Conservation (phyloP, 2,888 invertebrate species). For the Stenolophus ochropezus region DNA sequence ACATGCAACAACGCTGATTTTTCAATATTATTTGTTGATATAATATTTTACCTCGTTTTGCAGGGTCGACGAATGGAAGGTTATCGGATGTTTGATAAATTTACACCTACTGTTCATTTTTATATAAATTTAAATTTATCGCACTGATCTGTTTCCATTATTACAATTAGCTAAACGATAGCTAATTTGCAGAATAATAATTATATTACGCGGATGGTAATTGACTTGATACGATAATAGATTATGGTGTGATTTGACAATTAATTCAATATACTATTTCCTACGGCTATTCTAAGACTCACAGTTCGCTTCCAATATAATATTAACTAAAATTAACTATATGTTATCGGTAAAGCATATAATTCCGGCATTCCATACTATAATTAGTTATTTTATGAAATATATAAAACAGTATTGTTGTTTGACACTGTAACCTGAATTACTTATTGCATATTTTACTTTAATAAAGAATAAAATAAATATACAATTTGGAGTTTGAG, state of each 20-base stretch:
- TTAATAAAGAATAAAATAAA: no score
- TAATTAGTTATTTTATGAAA: no score
- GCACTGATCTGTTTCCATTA: not conserved
- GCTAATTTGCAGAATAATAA: not conserved
- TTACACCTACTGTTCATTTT: not conserved
- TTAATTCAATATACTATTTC: not conserved
- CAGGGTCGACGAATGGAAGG: not conserved
- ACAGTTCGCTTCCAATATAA: no score
- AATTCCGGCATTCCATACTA: no score
- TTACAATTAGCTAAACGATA: not conserved
- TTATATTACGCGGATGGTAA: not conserved
- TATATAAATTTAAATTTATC: not conserved
- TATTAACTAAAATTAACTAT: no score
- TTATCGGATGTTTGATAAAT: slow-evolving; percentile 18
- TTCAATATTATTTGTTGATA: slow-evolving; percentile 42
- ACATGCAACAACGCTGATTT: slow-evolving; percentile 38
- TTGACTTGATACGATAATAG: not conserved
- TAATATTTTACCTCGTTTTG: slow-evolving; percentile 27
- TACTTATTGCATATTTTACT: no score
- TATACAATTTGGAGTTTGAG: no score
- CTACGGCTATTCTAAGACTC: not conserved
- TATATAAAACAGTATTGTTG: no score
- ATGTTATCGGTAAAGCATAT: no score
- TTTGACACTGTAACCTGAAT: no score
- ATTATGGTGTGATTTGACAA: not conserved